Percentiles rank a stretch among this genome's conserved stretches.
These are phyloP conservation scores for Malacosoma neustria DNA, from an alignment of 2,888 invertebrate species.

Conservation along the genomic window DNA sequence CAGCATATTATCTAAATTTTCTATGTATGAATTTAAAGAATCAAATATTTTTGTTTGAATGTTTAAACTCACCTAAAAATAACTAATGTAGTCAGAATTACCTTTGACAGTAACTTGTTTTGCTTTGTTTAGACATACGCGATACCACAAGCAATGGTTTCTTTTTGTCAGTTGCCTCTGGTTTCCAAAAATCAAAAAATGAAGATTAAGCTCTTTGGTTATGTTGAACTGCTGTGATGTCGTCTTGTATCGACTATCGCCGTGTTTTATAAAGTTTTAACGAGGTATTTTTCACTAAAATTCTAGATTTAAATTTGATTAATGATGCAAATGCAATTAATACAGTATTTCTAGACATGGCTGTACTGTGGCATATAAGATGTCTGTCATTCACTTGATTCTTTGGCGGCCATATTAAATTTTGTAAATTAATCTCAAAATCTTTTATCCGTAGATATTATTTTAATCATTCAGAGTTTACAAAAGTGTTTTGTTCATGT, in stretches of 20 bases:
- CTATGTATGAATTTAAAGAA: too few relatives aligned
- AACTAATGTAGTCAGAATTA: too few relatives aligned
- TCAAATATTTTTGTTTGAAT: too few relatives aligned
- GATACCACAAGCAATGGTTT: too few relatives aligned
- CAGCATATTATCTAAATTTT: too few relatives aligned
- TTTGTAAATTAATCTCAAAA: slow-evolving; percentile 36
- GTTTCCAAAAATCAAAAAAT: too few relatives aligned
- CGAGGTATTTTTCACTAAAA: slow-evolving; percentile 45
- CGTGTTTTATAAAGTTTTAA: slow-evolving; percentile 71
- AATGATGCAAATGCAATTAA: too few relatives aligned
- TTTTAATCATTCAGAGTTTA: slow-evolving; percentile 23
- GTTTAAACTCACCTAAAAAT: too few relatives aligned
- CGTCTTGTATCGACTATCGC: slow-evolving; percentile 68
- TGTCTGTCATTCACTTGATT: slow-evolving; percentile 9
- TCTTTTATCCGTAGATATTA: slow-evolving; percentile 46
- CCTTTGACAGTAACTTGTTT: too few relatives aligned
- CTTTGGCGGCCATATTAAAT: slow-evolving; percentile 63
- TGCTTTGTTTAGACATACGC: too few relatives aligned
- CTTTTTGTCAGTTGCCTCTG: too few relatives aligned
- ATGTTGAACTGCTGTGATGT: slow-evolving; percentile 47
- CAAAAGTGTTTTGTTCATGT: neutral
- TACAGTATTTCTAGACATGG: too few relatives aligned
- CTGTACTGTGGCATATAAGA: neutral
- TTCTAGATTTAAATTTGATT: slow-evolving; percentile 7
- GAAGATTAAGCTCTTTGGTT: slow-evolving; percentile 17